These are phyloP conservation scores for Malaclemys terrapin DNA, from an alignment of 2,113 vertebrate species.

Conservation along the genomic window DNA sequence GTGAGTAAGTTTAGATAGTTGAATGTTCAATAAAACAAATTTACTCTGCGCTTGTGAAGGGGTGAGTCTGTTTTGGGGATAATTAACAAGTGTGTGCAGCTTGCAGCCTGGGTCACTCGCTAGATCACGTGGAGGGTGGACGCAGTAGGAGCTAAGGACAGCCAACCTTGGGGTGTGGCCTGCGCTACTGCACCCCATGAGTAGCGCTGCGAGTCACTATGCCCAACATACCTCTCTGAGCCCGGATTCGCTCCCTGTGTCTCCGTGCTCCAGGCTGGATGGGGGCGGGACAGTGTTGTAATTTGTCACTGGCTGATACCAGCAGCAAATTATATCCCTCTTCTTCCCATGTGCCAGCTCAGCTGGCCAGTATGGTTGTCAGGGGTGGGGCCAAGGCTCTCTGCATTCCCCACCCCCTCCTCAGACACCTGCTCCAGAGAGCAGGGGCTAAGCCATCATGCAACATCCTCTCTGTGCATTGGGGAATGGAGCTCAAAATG, in stretches of 20 bases:
- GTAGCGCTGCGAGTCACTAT: neutral
- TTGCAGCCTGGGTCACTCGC: accelerated
- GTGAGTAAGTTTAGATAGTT: neutral
- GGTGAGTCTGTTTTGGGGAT: neutral
- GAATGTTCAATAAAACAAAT: neutral
- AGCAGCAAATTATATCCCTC: neutral
- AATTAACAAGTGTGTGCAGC: neutral
- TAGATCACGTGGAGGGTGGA: neutral
- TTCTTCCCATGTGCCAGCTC: neutral
- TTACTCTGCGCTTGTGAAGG: too few species aligned
- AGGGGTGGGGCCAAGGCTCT: neutral
- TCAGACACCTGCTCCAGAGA: too few species aligned
- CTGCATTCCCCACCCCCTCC: too few species aligned
- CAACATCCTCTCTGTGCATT: too few species aligned
- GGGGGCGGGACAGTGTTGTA: neutral
- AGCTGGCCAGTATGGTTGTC: too few species aligned
- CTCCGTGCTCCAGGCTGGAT: neutral
- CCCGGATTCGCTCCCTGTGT: neutral
- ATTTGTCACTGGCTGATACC: neutral
- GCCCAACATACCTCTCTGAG: neutral
- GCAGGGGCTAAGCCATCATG: too few species aligned
- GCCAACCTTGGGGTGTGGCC: neutral
- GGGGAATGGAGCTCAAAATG: too few species aligned
- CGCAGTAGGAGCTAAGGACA: neutral
- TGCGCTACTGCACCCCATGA: neutral